Conservation (phyloP, 2,888 invertebrate species). For the Physocephala rufipes region DNA sequence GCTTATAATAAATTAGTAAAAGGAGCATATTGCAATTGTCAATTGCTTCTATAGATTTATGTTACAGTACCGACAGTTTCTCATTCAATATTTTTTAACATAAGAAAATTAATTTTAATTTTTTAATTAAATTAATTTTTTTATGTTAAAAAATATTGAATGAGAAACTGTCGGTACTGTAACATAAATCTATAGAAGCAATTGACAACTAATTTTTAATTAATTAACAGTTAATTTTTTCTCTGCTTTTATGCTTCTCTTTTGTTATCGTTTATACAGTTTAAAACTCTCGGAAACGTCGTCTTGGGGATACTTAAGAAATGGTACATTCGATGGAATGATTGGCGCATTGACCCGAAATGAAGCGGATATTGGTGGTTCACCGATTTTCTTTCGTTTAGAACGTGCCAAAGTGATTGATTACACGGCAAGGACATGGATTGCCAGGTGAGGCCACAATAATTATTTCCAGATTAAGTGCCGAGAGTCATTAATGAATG, state of each 20-base stretch:
- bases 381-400: slow-evolving; percentile 72
- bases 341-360: slow-evolving; percentile 70
- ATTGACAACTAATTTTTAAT: not conserved
- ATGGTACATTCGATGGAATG: slow-evolving; percentile 73
- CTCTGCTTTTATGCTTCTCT: not conserved
- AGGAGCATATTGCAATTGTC: too few species aligned
- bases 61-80: too few species aligned
- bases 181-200: too few species aligned
- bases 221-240: not conserved
- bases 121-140: too few species aligned
- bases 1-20: too few species aligned
- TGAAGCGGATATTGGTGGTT: slow-evolving; percentile 74
- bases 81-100: too few species aligned
- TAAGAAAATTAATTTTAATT: too few species aligned
- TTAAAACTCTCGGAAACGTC: slow-evolving; percentile 62
- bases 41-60: too few species aligned
- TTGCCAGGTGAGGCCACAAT: slow-evolving; percentile 67
- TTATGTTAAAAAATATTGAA: too few species aligned
- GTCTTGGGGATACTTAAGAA: slow-evolving; percentile 73
- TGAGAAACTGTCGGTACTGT: too few species aligned
- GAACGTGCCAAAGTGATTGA: slow-evolving; percentile 71
- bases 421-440: slow-evolving; percentile 72
- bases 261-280: slow-evolving; percentile 41
- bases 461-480: not conserved
- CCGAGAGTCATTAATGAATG: not conserved